Evolutionary conservation across 1,140 invertebrate species (phyloP), one percentile per base, ranked within the genome.

Genomic region (Leptinotarsa defecta): DNA sequence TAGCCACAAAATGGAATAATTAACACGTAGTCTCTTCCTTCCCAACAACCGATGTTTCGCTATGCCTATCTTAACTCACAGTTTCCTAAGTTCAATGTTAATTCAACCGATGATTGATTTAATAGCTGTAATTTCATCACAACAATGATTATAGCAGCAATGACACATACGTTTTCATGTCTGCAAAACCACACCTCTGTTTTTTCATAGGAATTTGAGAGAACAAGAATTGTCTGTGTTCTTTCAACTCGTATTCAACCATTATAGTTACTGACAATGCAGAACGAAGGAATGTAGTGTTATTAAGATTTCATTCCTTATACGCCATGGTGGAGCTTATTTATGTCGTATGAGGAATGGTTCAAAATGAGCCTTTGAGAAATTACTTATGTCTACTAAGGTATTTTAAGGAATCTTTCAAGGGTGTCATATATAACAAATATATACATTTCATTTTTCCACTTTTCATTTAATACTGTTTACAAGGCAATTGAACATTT

Each of bases 291-390:
- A 68, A 68, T 68, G 65, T 68, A 27, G 65, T 68, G 65, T 68
- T 68, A 68, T 68, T 68, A 68, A 68, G 43, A 68, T 68, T 27
- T 22, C 43, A 68, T 68, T 68, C 65, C 65, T 17, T 68, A 17
- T 68, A 68, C 43, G 65, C 15, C 27, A 68, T 68, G 20, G 65
- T 68, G n/a, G 20, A 24, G 22, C 52, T 68, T 68, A 43, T 68
- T 68, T 68, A 68, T 68, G 24, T 68, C 27, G 15, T 27, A 68
- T 68, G 24, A 27, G 27, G 24, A 68, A 27, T 68, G 65, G 27
- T 68, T 68, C 43, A 27, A 43, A 68, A 43, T 43, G 65, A 27
- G 19, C 27, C 65, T 68, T 68, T 34, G 43, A 68, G 27, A 27
- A 68, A 24, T 34, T 27, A 68, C 27, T 24, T 19, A 68, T 6